Base-by-base conservation (phyloP, 2,113 vertebrate genomes). In the Atrichornis clamosus region DNA sequence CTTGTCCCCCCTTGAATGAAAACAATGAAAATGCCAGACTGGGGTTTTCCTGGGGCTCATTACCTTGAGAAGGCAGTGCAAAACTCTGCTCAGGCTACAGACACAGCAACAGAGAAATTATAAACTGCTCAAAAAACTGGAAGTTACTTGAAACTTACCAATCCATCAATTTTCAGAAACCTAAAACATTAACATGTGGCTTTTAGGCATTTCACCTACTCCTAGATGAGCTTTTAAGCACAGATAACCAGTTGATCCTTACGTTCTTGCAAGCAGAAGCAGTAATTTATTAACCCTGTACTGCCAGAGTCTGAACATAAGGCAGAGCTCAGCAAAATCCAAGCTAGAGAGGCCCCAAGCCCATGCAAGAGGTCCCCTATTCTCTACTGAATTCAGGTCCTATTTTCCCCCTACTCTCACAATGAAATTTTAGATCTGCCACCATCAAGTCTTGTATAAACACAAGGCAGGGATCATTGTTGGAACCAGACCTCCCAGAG, bases 361-460 rank as follows among this genome's bases (percentile, higher is more conserved):
- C 30, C 22, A 33, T 6, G 3, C 17, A 73, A 47, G 35, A 52
- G 6, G 3, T 10, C n/a, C 13, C 1, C 15, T 15, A 0, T 6
- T 47, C 33, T 52, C 60, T 7, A 17, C 19, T 21, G 15, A 79
- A 72, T 33, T n/a, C 18, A 59, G 8, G 23, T 39, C 44, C 20
- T 12, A 23, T 11, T 24, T 8, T 2, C 18, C 5, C 6, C 0
- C 8, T 60, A 0, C 16, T 39, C n/a, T 53, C 33, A n/a, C 28
- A 74, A 11, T 4, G 3, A 27, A 2, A 1, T 21, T 41, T 46
- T 6, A 50, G 35, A 49, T 6, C 16, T 44, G 32, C 30, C 20
- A 37, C 19, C 9, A 44, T 3, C 9, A 56, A 20, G 23, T 21
- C 13, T 20, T 39, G 8, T 53, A 35, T 3, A 6, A 91, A 13